phyloP scores from a whole-genome alignment of 1,140 invertebrate genomes.

The Magallana gigas region DNA sequence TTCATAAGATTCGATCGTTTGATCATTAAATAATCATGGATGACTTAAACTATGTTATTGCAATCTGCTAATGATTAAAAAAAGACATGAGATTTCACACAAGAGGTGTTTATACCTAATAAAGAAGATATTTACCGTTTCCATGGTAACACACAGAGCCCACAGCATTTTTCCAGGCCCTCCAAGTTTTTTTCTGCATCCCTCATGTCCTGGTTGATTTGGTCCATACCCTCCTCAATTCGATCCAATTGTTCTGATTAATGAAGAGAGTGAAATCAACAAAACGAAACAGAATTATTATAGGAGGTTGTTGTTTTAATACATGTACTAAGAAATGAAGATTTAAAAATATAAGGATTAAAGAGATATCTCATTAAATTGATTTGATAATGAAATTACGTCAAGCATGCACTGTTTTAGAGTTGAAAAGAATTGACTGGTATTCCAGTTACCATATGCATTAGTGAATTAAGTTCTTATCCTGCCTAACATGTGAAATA shows the following conservation, averaged over 20 bases:
- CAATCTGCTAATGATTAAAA: no score
- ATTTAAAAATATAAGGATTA: no score
- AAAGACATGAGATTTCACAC: not conserved
- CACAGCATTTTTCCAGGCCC: conserved; percentile 99
- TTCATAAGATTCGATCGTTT: not conserved
- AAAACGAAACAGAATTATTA: no score
- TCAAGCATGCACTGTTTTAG: no score
- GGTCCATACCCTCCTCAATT: conserved; percentile 99
- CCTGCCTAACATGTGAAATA: no score
- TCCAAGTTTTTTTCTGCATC: conserved; percentile 99
- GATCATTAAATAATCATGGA: not conserved
- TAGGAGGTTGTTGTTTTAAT: no score
- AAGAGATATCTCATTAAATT: no score
- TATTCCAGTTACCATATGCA: no score
- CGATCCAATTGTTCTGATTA: conserved; percentile 96
- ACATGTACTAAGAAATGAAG: no score
- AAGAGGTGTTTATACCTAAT: not conserved
- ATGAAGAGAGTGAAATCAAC: not conserved
- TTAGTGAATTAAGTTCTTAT: no score
- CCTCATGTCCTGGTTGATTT: conserved; percentile 99
- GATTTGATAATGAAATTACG: no score
- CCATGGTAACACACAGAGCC: conserved; percentile 97
- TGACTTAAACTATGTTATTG: not conserved
- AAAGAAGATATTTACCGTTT: conserved; percentile 88
- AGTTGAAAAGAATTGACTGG: no score